These are phyloP conservation scores for Thera obeliscata DNA, from an alignment of 2,888 invertebrate genomes.

Conservation along the genomic window DNA sequence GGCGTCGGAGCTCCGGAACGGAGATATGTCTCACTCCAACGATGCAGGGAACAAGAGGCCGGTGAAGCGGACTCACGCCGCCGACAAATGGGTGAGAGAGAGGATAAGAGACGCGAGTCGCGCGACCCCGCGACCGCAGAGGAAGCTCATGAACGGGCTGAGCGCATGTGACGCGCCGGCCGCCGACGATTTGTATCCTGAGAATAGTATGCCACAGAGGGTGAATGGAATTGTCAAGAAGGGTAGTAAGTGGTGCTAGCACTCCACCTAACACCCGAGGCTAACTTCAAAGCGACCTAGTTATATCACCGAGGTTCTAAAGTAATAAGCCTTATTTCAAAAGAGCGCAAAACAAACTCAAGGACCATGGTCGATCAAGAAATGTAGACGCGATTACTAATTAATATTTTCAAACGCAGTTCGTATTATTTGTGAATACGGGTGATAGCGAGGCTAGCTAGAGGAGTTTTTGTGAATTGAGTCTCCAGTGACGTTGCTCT, in stretches of 20 bases:
- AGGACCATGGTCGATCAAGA: too few species aligned
- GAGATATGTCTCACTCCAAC: conserved; percentile 41
- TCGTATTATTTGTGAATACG: conserved; percentile 5
- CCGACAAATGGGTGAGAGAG: conserved; percentile 64
- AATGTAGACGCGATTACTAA: too few species aligned
- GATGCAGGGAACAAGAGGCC: conserved; percentile 79
- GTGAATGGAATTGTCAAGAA: conserved; percentile 49
- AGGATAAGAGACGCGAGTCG: conserved; percentile 59
- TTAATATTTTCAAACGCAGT: too few species aligned
- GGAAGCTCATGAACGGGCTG: conserved; percentile 60
- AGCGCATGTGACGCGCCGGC: conserved; percentile 62
- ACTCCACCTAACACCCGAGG: neutral
- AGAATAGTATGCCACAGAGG: conserved; percentile 53
- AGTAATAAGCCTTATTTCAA: neutral
- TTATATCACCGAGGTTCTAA: neutral
- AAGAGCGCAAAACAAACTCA: neutral
- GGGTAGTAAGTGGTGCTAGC: conserved; percentile 48
- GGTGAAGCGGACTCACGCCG: conserved; percentile 84
- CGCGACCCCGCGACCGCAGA: conserved; percentile 71
- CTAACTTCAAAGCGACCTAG: neutral
- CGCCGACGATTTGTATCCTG: conserved; percentile 73
- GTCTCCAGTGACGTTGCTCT: conserved; percentile 30
- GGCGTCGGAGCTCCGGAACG: conserved; percentile 37
- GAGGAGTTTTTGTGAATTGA: conserved; percentile 14
- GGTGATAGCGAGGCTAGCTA: conserved; percentile 26